Evolutionary conservation across 2,113 vertebrate species (phyloP), one percentile per base, ranked within the genome.

Genomic region (Noctilio leporinus): DNA sequence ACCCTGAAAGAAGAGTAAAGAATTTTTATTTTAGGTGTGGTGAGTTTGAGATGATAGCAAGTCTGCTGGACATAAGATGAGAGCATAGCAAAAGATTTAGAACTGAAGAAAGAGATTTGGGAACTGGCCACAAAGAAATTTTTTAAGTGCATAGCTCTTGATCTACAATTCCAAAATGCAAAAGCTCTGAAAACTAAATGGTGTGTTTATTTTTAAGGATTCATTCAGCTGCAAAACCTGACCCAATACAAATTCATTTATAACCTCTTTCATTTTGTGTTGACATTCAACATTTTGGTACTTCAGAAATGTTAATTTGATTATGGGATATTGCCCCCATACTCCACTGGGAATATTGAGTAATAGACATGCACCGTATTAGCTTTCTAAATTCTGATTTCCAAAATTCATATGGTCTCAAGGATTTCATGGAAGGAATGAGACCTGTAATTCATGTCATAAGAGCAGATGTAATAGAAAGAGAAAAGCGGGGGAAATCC

Each of bases 371-470:
- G 28, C 3, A 59, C 51, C 80, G 51, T 69, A 30, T 89, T 89
- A 53, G 24, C 70, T 89, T 90, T 85, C 40, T 69, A 83, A 88
- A 76, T 83, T 82, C 83, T 76, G 57, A 95, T 64, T 89, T 78
- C 59, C 35, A 72, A 77, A 84, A 38, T 84, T 70, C 22, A 64
- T 53, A 43, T 70, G 28, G 35, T 33, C 45, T 86, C 43, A 89
- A 62, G 45, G 30, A 93, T 53, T 64, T 88, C 59, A 28, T 73
- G 43, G 43, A 38, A 89, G 51, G 51, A 51, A 40, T 73, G 2
- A 78, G 51, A 40, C 12, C 35, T 59, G 1, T 43, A 84, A 9
- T 72, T 84, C 62, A 83, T 62, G 3, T 78, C n/a, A 33, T 89
- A 89, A 85, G 38, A 89, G 17, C 62, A 84, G 28, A 78, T 72